These are phyloP conservation scores for Hydractinia symbiolongicarpus DNA, from an alignment of 30 jellyfish, hydroid and myxozoan genomes.

Conservation along the genomic window DNA sequence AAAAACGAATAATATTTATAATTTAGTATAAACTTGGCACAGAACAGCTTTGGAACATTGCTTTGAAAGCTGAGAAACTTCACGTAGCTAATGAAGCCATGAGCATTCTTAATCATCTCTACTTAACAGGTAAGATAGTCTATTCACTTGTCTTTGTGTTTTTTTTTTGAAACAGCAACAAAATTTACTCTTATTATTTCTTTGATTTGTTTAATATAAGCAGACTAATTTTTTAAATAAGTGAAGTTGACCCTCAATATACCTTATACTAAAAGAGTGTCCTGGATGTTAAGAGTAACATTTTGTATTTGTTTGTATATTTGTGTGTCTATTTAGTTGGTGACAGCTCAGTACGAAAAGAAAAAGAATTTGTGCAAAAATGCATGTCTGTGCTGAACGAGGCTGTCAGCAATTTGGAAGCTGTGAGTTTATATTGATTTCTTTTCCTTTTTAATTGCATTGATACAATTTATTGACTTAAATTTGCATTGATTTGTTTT, in stretches of 20 bases:
- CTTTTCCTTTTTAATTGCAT: not conserved
- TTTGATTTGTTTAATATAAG: not conserved
- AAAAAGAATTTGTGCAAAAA: constrained; percentile 65
- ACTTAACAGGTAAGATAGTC: constrained; percentile 53
- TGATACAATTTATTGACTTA: not conserved
- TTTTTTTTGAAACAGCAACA: too few species aligned
- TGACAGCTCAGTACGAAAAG: constrained; percentile 80
- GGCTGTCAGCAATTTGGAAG: constrained; percentile 45
- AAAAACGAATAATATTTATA: not conserved
- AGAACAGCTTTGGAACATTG: constrained; percentile 89
- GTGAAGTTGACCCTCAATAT: too few species aligned
- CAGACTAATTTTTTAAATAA: too few species aligned
- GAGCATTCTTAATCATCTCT: constrained; percentile 78
- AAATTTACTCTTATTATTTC: not conserved
- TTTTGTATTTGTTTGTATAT: not conserved
- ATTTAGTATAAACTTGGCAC: constrained; percentile 74
- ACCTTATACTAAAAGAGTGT: too few species aligned
- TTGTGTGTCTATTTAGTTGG: constrained; percentile 55
- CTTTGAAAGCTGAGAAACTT: constrained; percentile 73
- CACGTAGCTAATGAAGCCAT: constrained; percentile 94
- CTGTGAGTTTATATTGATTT: constrained; percentile 33
- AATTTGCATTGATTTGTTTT: not conserved
- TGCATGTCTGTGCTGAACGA: constrained; percentile 68
- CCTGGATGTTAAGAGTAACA: too few species aligned
- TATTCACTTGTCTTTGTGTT: not conserved